A percentile compares a stretch with the other conserved stretches of the same genome.
Conservation (phyloP, 2,797 vertebrate genomes). For the Pangasius krempfi region DNA sequence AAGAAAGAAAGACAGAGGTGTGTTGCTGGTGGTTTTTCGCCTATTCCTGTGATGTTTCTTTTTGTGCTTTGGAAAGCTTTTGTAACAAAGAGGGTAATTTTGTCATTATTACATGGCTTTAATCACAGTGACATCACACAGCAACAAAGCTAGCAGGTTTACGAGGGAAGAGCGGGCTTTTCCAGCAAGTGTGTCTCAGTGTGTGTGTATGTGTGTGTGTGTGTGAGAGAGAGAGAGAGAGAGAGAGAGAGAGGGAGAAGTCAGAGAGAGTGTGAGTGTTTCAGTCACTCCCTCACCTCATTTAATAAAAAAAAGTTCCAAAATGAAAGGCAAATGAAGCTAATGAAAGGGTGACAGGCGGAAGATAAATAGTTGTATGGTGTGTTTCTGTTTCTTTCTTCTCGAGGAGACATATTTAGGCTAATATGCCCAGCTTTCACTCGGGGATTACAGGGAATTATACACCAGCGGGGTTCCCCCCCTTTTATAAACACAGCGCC, state of each 20-base stretch:
- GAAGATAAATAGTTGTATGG: conserved; percentile 41
- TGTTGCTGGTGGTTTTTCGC: neutral
- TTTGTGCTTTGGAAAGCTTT: conserved; percentile 18
- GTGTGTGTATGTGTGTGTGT: neutral
- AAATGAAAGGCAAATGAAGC: conserved; percentile 26
- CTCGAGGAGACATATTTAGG: conserved; percentile 22
- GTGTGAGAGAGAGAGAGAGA: neutral
- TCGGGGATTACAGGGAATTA: conserved; percentile 33
- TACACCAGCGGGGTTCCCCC: conserved; percentile 12
- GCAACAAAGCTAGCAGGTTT: conserved; percentile 10
- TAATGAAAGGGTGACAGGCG: conserved; percentile 28
- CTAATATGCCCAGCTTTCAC: conserved; percentile 35
- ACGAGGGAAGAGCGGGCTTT: neutral
- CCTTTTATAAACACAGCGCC: conserved; percentile 18
- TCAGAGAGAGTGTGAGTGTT: neutral
- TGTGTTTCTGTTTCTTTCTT: conserved; percentile 22
- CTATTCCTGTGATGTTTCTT: conserved; percentile 3
- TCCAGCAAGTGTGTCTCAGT: neutral
- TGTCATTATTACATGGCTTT: conserved; percentile 16
- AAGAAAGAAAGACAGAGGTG: neutral
- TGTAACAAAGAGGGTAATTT: conserved; percentile 4
- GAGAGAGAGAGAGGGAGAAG: neutral
- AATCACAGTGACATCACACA: conserved; percentile 22
- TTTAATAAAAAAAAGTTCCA: neutral
- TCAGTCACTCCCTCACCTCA: neutral